Base-by-base conservation (phyloP, 1,140 invertebrate species). In the Sogatella furcifera region DNA sequence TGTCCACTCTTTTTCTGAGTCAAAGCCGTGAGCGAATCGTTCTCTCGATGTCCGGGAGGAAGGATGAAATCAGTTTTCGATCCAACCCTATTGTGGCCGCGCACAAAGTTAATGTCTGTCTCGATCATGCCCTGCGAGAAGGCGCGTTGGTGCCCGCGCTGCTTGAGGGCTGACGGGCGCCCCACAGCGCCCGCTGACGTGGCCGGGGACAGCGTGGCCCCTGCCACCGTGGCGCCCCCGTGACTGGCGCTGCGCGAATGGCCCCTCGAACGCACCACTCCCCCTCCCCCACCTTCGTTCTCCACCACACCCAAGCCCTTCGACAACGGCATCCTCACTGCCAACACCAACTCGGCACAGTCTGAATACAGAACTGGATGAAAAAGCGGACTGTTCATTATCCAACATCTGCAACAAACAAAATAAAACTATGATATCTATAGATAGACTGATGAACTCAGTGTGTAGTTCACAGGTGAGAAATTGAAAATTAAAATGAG, bases 11-110 rank as follows among this genome's bases (percentile, higher is more conserved):
- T 60, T 34, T 61, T 44, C 31, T 19, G 60, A 69, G 72, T 5
- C 72, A 73, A 34, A 52, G 79, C 65, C 21, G 71, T 73, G 44
- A 75, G 75, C 60, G 66, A 71, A 62, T 64, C 74, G 5, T n/a
- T 56, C 38, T 68, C 76, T 19, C 75, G 70, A 70, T 90, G 86
- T 1, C 84, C 85, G 0, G 86, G 85, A 1, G 90, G 90, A 28
- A 92, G 75, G 46, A 91, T 91, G 67, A 93, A 93, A 66, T 92
- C 89, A 1, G 90, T 92, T 69, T 84, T 87, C 61, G 88, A 91
- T 28, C 85, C 84, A n/a, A 86, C 83, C 14, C 90, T 78, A 66
- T 81, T 86, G 74, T 92, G 89, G 1, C 86, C 86, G 19, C 75
- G 75, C 19, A 75, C 69, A 75, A 68, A 66, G 70, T 63, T 67